Percentiles rank a stretch among this genome's conserved stretches.
phyloP scores from a whole-genome alignment of 2,113 vertebrate species.

The Ranitomeya imitator region DNA sequence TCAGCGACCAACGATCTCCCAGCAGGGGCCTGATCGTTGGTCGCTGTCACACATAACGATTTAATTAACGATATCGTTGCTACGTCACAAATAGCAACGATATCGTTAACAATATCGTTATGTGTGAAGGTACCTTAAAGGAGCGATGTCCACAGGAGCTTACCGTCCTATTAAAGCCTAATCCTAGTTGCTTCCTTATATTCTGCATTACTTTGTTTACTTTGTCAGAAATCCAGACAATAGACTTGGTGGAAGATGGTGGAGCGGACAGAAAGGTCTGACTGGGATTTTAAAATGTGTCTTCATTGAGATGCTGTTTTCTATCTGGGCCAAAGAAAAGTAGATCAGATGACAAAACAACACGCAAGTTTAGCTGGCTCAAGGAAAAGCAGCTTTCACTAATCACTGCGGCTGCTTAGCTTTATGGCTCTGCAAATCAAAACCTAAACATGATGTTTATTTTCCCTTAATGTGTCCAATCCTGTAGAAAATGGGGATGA shows the following conservation, averaged over 20 bases:
- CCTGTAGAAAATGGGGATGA: not conserved
- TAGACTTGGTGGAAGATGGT: not conserved
- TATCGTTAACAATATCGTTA: too few relatives aligned
- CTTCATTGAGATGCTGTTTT: slow-evolving; percentile 9
- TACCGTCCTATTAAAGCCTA: too few relatives aligned
- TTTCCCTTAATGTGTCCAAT: slow-evolving; percentile 4
- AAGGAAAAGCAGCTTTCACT: slow-evolving; percentile 48
- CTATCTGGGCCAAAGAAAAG: slow-evolving; percentile 51
- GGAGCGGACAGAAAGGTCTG: not conserved
- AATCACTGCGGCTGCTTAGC: slow-evolving; percentile 40
- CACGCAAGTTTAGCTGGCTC: slow-evolving; percentile 46
- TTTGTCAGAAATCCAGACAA: not conserved
- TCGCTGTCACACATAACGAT: too few relatives aligned
- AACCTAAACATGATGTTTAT: slow-evolving; percentile 41
- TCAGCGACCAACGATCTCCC: too few relatives aligned
- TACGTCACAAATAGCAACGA: too few relatives aligned
- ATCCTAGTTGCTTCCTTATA: not conserved
- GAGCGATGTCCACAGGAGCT: too few relatives aligned
- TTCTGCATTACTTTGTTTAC: not conserved
- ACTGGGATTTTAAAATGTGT: not conserved
- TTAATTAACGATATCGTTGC: too few relatives aligned
- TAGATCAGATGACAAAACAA: slow-evolving; percentile 48
- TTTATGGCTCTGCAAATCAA: slow-evolving; percentile 43
- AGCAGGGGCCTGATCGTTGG: too few relatives aligned
- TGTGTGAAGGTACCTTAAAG: too few relatives aligned